Evolutionary conservation across 1,140 invertebrate genomes (phyloP), one percentile per base, ranked within the genome.

Genomic region (Drosophila bifasciata): DNA sequence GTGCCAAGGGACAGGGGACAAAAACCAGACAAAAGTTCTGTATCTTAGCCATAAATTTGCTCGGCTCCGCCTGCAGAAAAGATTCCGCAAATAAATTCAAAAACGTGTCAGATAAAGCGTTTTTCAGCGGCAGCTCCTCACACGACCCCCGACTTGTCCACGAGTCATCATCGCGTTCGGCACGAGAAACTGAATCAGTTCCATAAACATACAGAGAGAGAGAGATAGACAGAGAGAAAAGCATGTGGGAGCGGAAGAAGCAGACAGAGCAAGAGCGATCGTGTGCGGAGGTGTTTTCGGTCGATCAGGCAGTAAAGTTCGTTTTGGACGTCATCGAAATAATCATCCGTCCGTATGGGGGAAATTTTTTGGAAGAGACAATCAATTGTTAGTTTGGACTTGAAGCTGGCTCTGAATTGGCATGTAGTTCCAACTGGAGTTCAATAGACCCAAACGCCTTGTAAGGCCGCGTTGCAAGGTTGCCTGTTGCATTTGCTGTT

Each of bases 81-180:
- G 25, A 68, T 76, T 76, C 61, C 58, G 77, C 77, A 81, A 74
- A 85, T 69, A 85, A 85, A 86, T 69, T 62, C 74, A 69, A 77
- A 86, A 85, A 85, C 81, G 83, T 88, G 81, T 77, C 77, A 70
- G 72, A 73, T 81, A 78, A 73, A 79, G 76, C 77, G 76, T 79
- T 75, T 75, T 36, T 36, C 32, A 36, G 32, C 13, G 32, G 2
- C 1, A n/a, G 32, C 32, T 36, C 32, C 57, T 74, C 70, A 74
- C 70, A 74, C 70, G 70, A 74, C 56, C 56, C 56, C 56, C 32
- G 32, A 36, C 32, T 36, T 36, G 32, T 46, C 70, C 60, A 55
- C 69, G 52, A 73, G 69, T 61, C 67, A 73, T 73, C 58, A 41
- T 63, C 51, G 48, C 66, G 11, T 60, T 17, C 48, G 28, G 11